Evolutionary conservation across 92 coral and sea anemone species (phyloP), one percentile per base, ranked within the genome.

Genomic region (Porites cylindrica): DNA sequence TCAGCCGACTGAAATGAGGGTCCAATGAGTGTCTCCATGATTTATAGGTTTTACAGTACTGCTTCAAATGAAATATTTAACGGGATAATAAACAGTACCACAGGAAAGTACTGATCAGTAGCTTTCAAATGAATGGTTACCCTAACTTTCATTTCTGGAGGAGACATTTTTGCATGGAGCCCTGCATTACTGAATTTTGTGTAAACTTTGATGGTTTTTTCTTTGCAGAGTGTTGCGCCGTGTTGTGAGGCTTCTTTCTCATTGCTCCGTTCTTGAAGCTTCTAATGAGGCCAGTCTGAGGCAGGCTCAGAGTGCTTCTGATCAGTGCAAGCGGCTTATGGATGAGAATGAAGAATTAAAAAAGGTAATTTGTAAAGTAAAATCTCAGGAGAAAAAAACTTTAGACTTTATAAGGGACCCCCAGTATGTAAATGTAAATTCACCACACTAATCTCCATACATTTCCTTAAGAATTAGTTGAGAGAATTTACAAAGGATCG

Each of bases 271-370:
- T 51, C 92, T 94, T 59, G 96, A 93, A 29, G 99, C 99, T 20
- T 93, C 97, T 20, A 96, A 90, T 51, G 98, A 95, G 73, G 99
- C 99, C 63, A 93, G 96, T 79, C 78, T 97, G 38, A 93, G 93
- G 73, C 99, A 97, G 78, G 98, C 99, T 53, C 92, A 97, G 82
- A 85, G 88, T 83, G 99, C 93, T 65, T 90, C 93, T 65, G 93
- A 93, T 29, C 95, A 97, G 51, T 97, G 99, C 62, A 90, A 97
- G 78, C 84, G 80, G 75, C 82, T 95, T 64, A 97, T 97, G 98
- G 92, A 83, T 23, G 98, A 97, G 70, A 88, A 91, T 8, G 98
- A 97, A 32, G 78, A 90, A 72, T 89, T 97, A 47, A 91, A 91
- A 68, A 93, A 95, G 98, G 98, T 95, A 80, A 78, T 75, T 61